Percentiles rank a stretch among this genome's conserved stretches.
These are phyloP conservation scores for Acrobasis repandana DNA, from an alignment of 2,888 invertebrate species.

Conservation along the genomic window DNA sequence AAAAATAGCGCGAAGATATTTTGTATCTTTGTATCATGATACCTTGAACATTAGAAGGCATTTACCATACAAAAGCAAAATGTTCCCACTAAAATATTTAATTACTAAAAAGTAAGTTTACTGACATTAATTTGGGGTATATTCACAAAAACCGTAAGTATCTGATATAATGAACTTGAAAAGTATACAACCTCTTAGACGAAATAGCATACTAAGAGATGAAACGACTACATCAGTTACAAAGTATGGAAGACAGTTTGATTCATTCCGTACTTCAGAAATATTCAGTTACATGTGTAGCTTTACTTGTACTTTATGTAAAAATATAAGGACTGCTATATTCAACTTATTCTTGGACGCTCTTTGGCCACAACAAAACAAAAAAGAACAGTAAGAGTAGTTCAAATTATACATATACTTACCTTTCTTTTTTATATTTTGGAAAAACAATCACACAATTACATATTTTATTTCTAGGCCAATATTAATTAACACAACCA, in stretches of 20 bases:
- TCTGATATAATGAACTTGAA: neutral
- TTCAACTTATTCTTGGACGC: neutral
- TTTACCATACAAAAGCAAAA: neutral
- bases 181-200: constrained; percentile 22
- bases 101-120: neutral
- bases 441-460: too few relatives aligned
- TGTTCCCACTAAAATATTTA: neutral
- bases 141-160: neutral
- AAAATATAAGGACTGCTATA: neutral
- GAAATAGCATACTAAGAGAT: constrained; percentile 19
- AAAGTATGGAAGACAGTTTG: constrained; percentile 61
- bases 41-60: too few relatives aligned
- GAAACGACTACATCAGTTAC: constrained; percentile 34
- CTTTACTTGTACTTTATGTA: constrained; percentile 24
- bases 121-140: neutral
- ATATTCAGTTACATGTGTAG: constrained; percentile 26
- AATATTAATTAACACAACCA: constrained; percentile 3
- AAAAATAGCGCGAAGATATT: too few relatives aligned
- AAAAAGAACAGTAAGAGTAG: too few relatives aligned
- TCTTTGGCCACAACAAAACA: too few relatives aligned
- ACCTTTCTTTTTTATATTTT: too few relatives aligned
- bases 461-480: constrained; percentile 1
- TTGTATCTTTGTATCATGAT: too few relatives aligned
- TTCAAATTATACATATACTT: too few relatives aligned
- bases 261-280: constrained; percentile 40